A percentile compares a stretch with the other conserved stretches of the same genome.
Conservation (phyloP, 2,797 vertebrate species). For the Threskiornis aethiopicus region DNA sequence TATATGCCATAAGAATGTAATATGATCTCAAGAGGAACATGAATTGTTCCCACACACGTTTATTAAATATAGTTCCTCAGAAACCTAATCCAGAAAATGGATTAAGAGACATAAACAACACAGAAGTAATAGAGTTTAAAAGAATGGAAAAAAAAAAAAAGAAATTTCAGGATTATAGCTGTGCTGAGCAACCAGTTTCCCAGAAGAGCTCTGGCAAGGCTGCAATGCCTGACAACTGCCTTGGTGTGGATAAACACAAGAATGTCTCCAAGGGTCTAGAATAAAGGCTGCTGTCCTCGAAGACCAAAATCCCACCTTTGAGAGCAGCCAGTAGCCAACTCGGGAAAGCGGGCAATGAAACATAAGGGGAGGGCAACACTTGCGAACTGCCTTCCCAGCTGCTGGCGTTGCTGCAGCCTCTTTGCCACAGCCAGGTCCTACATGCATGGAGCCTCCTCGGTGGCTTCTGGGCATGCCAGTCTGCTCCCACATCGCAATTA, state of each 20-base stretch:
- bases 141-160: neutral
- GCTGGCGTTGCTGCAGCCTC: neutral
- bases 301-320: neutral
- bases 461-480: neutral
- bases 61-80: neutral
- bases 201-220: neutral
- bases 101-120: neutral
- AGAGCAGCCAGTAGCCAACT: neutral
- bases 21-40: neutral
- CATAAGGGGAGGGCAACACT: fast-evolving
- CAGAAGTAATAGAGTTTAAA: neutral
- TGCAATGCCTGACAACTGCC: neutral
- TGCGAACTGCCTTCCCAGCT: neutral
- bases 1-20: fast-evolving
- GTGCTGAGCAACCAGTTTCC: neutral
- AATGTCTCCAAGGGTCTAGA: too few relatives aligned
- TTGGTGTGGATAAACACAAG: neutral
- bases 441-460: fast-evolving
- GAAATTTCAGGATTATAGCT: neutral
- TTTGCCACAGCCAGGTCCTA: neutral
- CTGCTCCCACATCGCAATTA: neutral
- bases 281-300: neutral
- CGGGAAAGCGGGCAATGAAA: neutral
- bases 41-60: neutral
- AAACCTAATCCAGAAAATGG: neutral